These are phyloP conservation scores for Cyclargus thomasi DNA, from an alignment of 1,140 invertebrate species.

Conservation along the genomic window DNA sequence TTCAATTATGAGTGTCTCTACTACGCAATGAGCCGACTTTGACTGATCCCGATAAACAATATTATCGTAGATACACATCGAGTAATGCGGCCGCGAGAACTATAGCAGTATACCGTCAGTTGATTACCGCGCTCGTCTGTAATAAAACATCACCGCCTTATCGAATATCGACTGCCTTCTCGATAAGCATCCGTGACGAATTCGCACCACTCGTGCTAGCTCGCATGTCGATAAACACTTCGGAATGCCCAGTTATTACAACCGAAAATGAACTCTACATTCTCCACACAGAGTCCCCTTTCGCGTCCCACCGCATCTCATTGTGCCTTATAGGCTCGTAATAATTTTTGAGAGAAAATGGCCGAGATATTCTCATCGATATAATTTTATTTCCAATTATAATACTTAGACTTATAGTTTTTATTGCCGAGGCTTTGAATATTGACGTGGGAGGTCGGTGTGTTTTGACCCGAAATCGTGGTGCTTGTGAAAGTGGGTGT, in stretches of 20 bases:
- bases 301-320: not conserved
- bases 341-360: slow-evolving; percentile 38
- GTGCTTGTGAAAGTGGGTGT: not conserved
- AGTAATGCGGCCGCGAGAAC: slow-evolving; percentile 48
- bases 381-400: slow-evolving; percentile 70
- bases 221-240: slow-evolving; percentile 33
- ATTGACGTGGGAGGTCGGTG: slow-evolving; percentile 18
- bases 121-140: slow-evolving; percentile 56
- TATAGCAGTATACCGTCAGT: slow-evolving; percentile 46
- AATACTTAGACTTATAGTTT: slow-evolving; percentile 45
- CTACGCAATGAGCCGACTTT: slow-evolving; percentile 24
- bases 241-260: slow-evolving; percentile 12
- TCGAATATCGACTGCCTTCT: slow-evolving; percentile 65
- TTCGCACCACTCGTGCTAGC: slow-evolving; percentile 57
- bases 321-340: slow-evolving; percentile 11
- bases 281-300: not conserved
- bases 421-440: slow-evolving; percentile 28
- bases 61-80: slow-evolving; percentile 42
- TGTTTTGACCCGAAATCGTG: not conserved
- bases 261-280: slow-evolving; percentile 21
- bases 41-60: slow-evolving; percentile 20
- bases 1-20: too few relatives aligned
- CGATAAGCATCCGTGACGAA: slow-evolving; percentile 74
- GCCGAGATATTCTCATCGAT: slow-evolving; percentile 62
- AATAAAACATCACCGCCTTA: slow-evolving; percentile 71